Base-by-base conservation (phyloP, 2,888 invertebrate species). In the Cyclophora punctaria region DNA sequence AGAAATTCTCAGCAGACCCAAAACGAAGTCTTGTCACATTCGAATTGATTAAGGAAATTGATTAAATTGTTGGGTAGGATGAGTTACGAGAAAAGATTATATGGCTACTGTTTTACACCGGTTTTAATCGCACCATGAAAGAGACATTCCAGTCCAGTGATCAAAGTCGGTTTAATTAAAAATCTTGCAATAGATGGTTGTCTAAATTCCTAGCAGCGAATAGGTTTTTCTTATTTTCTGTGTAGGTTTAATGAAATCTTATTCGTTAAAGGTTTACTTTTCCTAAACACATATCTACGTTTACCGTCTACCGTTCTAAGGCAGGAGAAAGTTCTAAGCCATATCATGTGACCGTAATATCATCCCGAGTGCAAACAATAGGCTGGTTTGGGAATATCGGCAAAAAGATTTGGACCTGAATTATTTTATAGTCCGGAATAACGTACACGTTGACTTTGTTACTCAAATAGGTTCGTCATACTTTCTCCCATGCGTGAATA, bases 161-260 rank as follows among this genome's bases (percentile, higher is more conserved):
- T 84, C 85, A 83, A 84, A 84, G 83, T 72, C 70, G 77, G 75
- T 83, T 85, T 85, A 85, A 85, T 85, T 85, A 84, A 83, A 84
- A 85, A 81, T 73, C 78, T 80, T 77, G 79, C 78, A 76, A 82
- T 78, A 78, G 79, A 77, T 64, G 75, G 69, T 78, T 80, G 78
- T 83, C 83, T 80, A 80, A 85, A 83, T 83, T 80, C 81, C 79
- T 73, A 79, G 78, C 67, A 71, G 73, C 67, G 72, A 64, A 68
- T 64, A 69, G 68, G 71, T 77, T 78, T 80, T 77, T 73, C 71
- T 71, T 63, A 58, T 73, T 75, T 72, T 69, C 62, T 67, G 66
- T 67, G 71, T 70, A 72, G 69, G 66, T 76, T 82, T 76, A 82
- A 80, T 80, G 73, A 77, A 80, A 80, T 76, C 75, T 70, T 70